Base-by-base conservation (phyloP, 2,888 invertebrate species). In the Schrankia costaestrigalis region DNA sequence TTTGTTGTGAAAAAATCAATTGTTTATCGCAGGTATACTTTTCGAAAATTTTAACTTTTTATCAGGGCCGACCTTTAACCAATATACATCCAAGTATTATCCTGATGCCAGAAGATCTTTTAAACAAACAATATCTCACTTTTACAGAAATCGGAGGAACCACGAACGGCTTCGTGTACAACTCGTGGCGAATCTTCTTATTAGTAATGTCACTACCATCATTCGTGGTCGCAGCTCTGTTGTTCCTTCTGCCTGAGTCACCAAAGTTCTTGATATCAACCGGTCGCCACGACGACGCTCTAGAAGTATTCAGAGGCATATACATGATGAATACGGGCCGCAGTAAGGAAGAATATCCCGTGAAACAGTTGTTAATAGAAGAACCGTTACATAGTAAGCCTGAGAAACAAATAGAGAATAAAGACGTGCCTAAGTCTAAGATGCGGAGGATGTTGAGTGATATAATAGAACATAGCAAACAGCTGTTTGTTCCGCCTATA, bases 181-280 rank as follows among this genome's bases (percentile, higher is more conserved):
- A 96, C 80, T 96, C 96, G 32, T 97, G 97, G 97, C 92, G 97
- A 63, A 94, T 97, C 63, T 97, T 97, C 83, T 87, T 97, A 61
- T 87, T 96, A 59, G 91, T 96, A 44, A 97, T 97, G 89, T 94
- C 97, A 53, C 78, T 95, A 61, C 97, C 97, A 31, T 96, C 96
- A 34, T 94, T 97, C 74, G 78, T 96, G 45, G 97, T 97, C 38
- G 96, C 95, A 34, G 91, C 93, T 43, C 85, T 96, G 51, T 90
- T 97, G 17, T 91, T 95, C 76, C 91, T 95, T 56, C 86, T 96
- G 62, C 97, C 97, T 3, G 97, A 97, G 79, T 97, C 97, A 56
- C 97, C 97, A 1, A 97, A 97, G 74, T 97, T 95, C 80, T 89
- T 97, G 32, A 87, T 97, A 44, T 90, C 94, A 24, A 92, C 92